phyloP scores from a whole-genome alignment of 1,140 invertebrate genomes.

The Cotesia glomerata region DNA sequence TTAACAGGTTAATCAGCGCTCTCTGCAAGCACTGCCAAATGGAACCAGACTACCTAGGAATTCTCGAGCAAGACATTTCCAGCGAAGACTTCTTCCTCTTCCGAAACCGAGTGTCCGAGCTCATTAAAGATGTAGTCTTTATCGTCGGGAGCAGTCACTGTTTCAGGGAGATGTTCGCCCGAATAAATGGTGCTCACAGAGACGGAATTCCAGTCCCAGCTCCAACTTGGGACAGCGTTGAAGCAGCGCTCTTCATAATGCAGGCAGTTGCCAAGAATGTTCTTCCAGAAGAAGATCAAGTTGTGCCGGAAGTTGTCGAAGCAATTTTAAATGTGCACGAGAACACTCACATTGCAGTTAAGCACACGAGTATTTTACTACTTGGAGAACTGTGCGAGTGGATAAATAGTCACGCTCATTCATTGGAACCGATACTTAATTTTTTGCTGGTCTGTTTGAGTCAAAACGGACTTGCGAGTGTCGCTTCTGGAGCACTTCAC shows the following conservation, averaged over 20 bases:
- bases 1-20: conserved; percentile 74
- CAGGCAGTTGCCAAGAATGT: conserved; percentile 95
- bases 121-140: conserved; percentile 97
- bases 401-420: conserved; percentile 87
- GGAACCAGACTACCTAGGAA: conserved; percentile 85
- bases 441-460: conserved; percentile 78
- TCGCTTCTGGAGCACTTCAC: conserved; percentile 78
- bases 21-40: conserved; percentile 88
- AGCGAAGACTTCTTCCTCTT: conserved; percentile 77
- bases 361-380: conserved; percentile 86
- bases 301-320: conserved; percentile 92
- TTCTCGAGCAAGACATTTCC: conserved; percentile 78
- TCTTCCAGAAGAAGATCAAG: conserved; percentile 88
- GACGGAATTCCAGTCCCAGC: conserved; percentile 59
- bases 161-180: conserved; percentile 89
- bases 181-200: conserved; percentile 59
- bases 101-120: conserved; percentile 85
- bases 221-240: conserved; percentile 88
- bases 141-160: conserved; percentile 91
- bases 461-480: conserved; percentile 75
- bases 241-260: conserved; percentile 96
- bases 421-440: conserved; percentile 79
- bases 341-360: conserved; percentile 85
- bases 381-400: conserved; percentile 94
- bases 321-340: conserved; percentile 86